phyloP scores from a whole-genome alignment of 2,888 invertebrate species.

The Oegoconia quadripuncta region DNA sequence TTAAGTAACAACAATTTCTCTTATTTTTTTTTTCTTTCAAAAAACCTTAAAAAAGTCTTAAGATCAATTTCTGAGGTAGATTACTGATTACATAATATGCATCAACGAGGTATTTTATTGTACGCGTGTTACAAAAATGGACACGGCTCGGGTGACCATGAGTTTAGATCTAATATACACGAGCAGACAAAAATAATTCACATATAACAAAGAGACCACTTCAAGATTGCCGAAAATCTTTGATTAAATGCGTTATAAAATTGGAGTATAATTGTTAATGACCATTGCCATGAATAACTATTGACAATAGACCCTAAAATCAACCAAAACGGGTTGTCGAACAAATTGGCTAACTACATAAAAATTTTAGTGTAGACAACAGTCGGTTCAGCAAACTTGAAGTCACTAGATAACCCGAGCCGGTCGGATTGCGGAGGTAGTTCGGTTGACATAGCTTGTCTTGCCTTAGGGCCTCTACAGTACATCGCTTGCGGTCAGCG shows the following conservation, averaged over 20 bases:
- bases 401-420: slow-evolving; percentile 24
- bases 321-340: too few species aligned
- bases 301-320: too few species aligned
- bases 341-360: too few species aligned
- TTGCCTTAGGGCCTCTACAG: too few species aligned
- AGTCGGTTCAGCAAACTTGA: too few species aligned
- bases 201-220: slow-evolving; percentile 22
- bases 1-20: slow-evolving; percentile 77
- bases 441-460: slow-evolving; percentile 59
- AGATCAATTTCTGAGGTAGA: slow-evolving; percentile 78
- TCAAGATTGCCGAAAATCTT: slow-evolving; percentile 23
- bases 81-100: slow-evolving; percentile 71
- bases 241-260: background rate
- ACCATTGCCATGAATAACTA: too few species aligned
- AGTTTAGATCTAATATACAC: background rate
- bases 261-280: too few species aligned
- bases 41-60: slow-evolving; percentile 73
- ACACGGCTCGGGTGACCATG: slow-evolving; percentile 35
- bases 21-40: slow-evolving; percentile 45
- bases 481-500: too few species aligned
- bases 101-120: slow-evolving; percentile 72
- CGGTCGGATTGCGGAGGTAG: slow-evolving; percentile 61
- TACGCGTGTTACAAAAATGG: slow-evolving; percentile 53
- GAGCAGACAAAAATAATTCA: too few species aligned
- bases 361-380: too few species aligned